These are phyloP conservation scores for Mayetiola destructor DNA, from an alignment of 2,888 invertebrate genomes.

Conservation along the genomic window DNA sequence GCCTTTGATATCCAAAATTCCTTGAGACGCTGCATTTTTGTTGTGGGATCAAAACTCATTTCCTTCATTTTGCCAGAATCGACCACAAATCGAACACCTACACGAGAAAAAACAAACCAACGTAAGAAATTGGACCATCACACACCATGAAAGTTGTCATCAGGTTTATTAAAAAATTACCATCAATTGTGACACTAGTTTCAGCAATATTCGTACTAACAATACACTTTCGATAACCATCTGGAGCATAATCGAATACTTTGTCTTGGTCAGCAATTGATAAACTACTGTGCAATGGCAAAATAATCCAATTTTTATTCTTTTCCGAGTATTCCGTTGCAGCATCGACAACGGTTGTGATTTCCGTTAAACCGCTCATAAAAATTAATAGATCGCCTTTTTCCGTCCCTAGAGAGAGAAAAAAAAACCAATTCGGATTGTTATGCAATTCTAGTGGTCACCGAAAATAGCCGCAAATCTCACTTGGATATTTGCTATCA, in stretches of 20 bases:
- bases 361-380: conserved; percentile 87
- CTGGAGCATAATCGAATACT: conserved; percentile 90
- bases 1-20: conserved; percentile 97
- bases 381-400: conserved; percentile 91
- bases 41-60: conserved; percentile 85
- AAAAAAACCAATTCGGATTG: conserved; percentile 14
- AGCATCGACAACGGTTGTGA: conserved; percentile 73
- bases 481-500: conserved; percentile 72
- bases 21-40: conserved; percentile 78
- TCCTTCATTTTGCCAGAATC: conserved; percentile 92
- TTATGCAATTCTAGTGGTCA: conserved; percentile 16
- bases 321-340: conserved; percentile 65
- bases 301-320: conserved; percentile 75
- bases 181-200: conserved; percentile 96
- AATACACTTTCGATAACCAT: conserved; percentile 89
- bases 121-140: no score
- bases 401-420: conserved; percentile 45
- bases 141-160: no score
- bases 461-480: conserved; percentile 21
- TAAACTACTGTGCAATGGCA: conserved; percentile 83
- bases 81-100: conserved; percentile 85
- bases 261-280: conserved; percentile 93
- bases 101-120: no score
- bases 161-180: no score
- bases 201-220: conserved; percentile 98